Base-by-base conservation (phyloP, 2,888 invertebrate species). In the Campoplex capitator region DNA sequence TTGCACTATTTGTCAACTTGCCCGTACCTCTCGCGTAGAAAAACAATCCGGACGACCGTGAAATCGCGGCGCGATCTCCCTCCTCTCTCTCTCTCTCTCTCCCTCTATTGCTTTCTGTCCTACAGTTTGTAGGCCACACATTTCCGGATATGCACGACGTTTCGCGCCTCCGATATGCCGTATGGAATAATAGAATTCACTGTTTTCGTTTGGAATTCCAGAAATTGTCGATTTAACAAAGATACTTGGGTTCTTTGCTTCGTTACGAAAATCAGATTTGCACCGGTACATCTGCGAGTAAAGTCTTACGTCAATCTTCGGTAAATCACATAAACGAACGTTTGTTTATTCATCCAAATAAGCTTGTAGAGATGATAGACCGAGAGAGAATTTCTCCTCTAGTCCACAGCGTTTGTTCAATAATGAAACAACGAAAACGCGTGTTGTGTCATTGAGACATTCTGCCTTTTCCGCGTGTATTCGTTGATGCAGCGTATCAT, bases 1-100 rank as follows among this genome's bases (percentile, higher is more conserved):
- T 89, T 85, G 81, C 84, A 86, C 86, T 88, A 89, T 89, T 88
- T 88, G 88, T 88, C 88, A 88, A 84, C 80, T 84, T 85, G 84
- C 83, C 81, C 83, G 84, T 77, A 76, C 73, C 80, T 84, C 62
- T 70, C 79, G 84, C 80, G 83, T 81, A 88, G 88, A 67, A 88
- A 88, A 89, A 89, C 85, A 88, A 88, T 88, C 73, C 81, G 80
- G 84, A 58, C 82, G 80, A 85, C 83, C 79, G 84, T 89, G 79
- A 86, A 85, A 86, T 87, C 85, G 85, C 58, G 71, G 58, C 73
- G 45, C 51, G 71, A 58, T 65, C 56, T 82, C 74, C 8, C 48
- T 32, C 7, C 28, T 32, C n/a, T 28, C 42, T 35, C 28, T 28
- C 42, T 35, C 28, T 42, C 32, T 32, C 58, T 70, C n/a, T 42